phyloP scores from a whole-genome alignment of 2,113 vertebrate genomes.

The Hydrochoerus hydrochaeris region DNA sequence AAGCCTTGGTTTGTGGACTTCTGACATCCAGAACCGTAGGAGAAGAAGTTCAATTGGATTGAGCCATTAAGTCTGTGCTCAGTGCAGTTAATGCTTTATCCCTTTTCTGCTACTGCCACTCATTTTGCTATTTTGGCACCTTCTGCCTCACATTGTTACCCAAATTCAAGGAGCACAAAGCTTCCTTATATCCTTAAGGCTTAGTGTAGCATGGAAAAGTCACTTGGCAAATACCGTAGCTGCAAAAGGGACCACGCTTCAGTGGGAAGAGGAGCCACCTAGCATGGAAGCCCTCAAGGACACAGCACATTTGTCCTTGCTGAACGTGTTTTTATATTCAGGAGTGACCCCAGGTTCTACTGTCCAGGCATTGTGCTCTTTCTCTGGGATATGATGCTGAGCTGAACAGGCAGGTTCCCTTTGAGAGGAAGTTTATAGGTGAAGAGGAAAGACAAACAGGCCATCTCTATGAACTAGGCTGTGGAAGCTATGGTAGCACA shows the following conservation, averaged over 20 bases:
- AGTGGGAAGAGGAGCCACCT: background rate
- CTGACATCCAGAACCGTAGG: background rate
- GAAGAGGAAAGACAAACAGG: background rate
- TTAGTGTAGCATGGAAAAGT: background rate
- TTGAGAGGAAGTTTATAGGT: background rate
- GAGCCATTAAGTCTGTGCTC: background rate
- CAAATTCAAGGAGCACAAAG: background rate
- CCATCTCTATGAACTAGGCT: background rate
- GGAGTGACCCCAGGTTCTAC: background rate
- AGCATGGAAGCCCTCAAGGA: background rate
- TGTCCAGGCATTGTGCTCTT: background rate
- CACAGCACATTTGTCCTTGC: background rate
- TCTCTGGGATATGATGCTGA: background rate
- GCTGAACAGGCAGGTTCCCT: background rate
- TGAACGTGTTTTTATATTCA: background rate
- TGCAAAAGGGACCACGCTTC: background rate
- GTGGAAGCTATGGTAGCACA: background rate
- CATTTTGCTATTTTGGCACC: accelerated
- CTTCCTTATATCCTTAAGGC: background rate
- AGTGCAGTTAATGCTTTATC: background rate
- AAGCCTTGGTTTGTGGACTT: background rate
- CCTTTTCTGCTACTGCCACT: background rate
- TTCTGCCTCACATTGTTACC: background rate
- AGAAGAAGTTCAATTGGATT: background rate
- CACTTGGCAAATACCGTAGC: background rate